These are phyloP conservation scores for Turdus rufiventris DNA, from an alignment of 2,113 vertebrate genomes.

Conservation along the genomic window DNA sequence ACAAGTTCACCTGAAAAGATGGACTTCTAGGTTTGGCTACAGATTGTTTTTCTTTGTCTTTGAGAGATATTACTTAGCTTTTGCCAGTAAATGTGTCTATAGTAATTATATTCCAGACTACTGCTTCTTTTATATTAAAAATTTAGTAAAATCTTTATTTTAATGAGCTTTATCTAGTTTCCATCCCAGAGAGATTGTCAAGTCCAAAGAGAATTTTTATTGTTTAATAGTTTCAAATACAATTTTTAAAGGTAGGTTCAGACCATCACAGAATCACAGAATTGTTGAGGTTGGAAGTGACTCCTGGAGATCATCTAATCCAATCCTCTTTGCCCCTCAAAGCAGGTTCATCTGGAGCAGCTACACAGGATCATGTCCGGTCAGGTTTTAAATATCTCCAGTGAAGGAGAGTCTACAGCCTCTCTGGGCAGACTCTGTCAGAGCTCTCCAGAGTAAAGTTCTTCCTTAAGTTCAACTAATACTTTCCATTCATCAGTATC, in stretches of 20 bases:
- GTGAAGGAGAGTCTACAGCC: background rate
- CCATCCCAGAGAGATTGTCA: background rate
- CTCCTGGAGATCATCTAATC: background rate
- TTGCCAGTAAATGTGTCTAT: background rate
- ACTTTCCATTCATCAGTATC: background rate
- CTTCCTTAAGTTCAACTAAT: background rate
- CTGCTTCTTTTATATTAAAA: background rate
- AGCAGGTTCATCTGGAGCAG: background rate
- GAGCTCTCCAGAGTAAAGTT: background rate
- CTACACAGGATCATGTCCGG: rapidly evolving
- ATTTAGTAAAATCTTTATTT: background rate
- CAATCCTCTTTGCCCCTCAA: background rate
- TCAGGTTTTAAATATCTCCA: background rate
- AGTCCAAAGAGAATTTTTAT: background rate
- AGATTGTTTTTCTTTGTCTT: background rate
- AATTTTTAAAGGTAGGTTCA: background rate
- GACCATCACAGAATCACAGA: background rate
- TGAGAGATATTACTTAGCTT: background rate
- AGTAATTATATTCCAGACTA: background rate
- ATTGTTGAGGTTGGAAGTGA: background rate
- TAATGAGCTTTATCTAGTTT: background rate
- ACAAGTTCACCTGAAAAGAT: background rate
- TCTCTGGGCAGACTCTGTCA: background rate
- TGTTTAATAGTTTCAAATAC: background rate
- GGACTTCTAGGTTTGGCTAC: background rate